Conservation (phyloP, 35 echinoderm and acorn worm genomes). For the Lytechinus variegatus region DNA sequence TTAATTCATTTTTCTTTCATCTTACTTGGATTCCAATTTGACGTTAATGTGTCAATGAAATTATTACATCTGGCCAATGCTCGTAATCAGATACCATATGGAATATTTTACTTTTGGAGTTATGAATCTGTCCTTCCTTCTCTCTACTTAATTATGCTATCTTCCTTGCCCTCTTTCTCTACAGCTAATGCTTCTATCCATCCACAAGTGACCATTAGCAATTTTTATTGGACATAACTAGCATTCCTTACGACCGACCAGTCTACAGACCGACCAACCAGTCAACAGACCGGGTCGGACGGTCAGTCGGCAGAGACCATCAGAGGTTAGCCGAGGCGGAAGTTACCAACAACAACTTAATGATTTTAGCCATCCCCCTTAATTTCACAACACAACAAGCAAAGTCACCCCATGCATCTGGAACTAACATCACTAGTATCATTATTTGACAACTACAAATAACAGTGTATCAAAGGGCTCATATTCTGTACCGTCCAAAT, state of each 20-base stretch:
- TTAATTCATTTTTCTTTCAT: too few species aligned
- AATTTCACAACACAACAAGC: not conserved
- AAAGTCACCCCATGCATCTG: not conserved
- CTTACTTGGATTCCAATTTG: too few species aligned
- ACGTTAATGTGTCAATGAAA: too few species aligned
- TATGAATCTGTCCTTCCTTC: too few species aligned
- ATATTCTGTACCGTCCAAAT: not conserved
- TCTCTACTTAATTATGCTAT: not conserved
- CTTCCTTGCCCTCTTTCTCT: not conserved
- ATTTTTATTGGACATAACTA: not conserved
- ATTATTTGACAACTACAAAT: slow-evolving; percentile 14
- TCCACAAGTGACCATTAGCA: slow-evolving; percentile 17
- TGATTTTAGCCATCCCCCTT: slow-evolving; percentile 17
- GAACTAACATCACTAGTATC: not conserved
- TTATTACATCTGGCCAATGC: too few species aligned
- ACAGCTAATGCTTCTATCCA: not conserved
- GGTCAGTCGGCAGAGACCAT: not conserved
- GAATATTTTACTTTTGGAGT: too few species aligned
- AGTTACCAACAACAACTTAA: slow-evolving; percentile 4
- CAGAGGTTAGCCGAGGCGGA: not conserved
- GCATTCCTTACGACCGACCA: not conserved
- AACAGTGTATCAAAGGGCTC: not conserved
- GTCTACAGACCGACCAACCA: not conserved
- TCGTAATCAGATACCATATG: too few species aligned
- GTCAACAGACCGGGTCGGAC: too few species aligned